A percentile compares a stretch with the other conserved stretches of the same genome.
Conservation (phyloP, 2,113 vertebrate species). For the Camelus dromedarius region DNA sequence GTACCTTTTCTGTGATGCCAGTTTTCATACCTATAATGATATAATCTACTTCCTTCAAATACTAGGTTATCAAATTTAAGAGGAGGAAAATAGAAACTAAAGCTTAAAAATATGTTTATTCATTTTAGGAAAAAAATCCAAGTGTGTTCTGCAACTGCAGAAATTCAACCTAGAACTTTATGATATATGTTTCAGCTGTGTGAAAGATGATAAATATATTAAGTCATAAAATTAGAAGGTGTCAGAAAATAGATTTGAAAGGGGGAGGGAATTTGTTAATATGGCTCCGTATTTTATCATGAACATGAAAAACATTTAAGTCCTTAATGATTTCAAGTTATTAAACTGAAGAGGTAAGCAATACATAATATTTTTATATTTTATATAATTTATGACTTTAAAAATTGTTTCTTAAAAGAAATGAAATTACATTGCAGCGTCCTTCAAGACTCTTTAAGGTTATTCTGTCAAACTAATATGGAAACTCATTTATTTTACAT, state of each 20-base stretch:
- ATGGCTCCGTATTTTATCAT: neutral
- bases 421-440: conserved; percentile 52
- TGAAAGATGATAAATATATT: neutral
- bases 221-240: neutral
- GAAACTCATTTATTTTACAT: conserved; percentile 50
- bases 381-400: conserved; percentile 37
- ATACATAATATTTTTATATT: neutral
- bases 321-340: neutral
- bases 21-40: neutral
- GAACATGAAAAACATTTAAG: neutral
- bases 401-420: conserved; percentile 53
- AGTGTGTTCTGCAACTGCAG: neutral
- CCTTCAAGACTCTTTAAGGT: conserved; percentile 18
- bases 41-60: conserved; percentile 13
- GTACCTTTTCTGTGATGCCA: neutral
- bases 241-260: neutral
- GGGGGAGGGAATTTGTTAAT: neutral
- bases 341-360: neutral
- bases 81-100: neutral
- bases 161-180: neutral
- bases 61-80: neutral
- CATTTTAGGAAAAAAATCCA: neutral
- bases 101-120: neutral
- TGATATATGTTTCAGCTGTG: neutral
- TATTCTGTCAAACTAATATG: neutral